phyloP scores from a whole-genome alignment of 2,113 vertebrate species.

The Nematolebias whitei region DNA sequence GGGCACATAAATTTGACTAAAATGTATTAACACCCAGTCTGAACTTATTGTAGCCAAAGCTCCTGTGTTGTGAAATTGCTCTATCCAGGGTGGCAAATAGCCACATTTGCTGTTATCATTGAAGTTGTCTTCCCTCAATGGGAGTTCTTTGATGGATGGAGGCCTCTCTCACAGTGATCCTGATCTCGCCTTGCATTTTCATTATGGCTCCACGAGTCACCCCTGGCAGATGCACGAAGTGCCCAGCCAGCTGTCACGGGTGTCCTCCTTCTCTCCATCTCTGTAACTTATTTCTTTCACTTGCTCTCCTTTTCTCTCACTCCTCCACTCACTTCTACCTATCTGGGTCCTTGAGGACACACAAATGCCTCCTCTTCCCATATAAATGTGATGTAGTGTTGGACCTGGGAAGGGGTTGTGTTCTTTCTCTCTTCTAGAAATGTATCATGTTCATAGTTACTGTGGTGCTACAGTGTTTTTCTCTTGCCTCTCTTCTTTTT shows the following conservation, averaged over 20 bases:
- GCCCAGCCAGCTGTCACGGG: conserved; percentile 68
- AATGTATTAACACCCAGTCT: conserved; percentile 6
- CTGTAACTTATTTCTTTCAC: conserved; percentile 43
- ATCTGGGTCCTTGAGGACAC: conserved; percentile 53
- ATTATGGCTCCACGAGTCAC: conserved; percentile 63
- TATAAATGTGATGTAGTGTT: conserved; percentile 61
- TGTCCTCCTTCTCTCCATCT: conserved; percentile 53
- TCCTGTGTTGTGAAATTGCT: conserved; percentile 25
- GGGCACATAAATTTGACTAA: conserved; percentile 4
- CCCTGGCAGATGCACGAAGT: conserved; percentile 70
- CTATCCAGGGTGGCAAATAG: conserved; percentile 42
- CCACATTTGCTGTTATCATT: conserved; percentile 50
- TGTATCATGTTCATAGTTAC: conserved; percentile 44
- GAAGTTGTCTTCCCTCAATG: conserved; percentile 46
- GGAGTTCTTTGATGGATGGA: conserved; percentile 74
- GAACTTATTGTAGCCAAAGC: conserved; percentile 11
- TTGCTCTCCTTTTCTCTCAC: conserved; percentile 20
- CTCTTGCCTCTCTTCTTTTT: conserved; percentile 20
- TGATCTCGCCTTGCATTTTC: conserved; percentile 75
- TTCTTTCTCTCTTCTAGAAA: conserved; percentile 41
- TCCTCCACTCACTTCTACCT: conserved; percentile 31
- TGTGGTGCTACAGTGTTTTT: conserved; percentile 15
- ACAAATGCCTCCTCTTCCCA: conserved; percentile 42
- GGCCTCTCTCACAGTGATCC: conserved; percentile 66
- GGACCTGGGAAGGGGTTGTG: conserved; percentile 28